These are phyloP conservation scores for Caenorhabditis briggsae DNA, from an alignment of 1,140 invertebrate genomes.

Conservation along the genomic window DNA sequence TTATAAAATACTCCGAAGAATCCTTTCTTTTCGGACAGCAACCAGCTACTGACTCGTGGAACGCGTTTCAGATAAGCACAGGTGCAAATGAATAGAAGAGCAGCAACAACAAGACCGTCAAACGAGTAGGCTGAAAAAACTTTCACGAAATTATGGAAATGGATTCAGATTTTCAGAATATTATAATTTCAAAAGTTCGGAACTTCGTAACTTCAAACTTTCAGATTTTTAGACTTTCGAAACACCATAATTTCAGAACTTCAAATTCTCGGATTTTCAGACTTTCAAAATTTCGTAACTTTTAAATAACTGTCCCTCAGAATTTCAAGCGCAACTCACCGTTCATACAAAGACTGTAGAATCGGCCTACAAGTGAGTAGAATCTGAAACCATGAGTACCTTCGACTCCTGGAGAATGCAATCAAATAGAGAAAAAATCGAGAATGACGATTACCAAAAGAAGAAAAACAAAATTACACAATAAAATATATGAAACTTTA, in stretches of 20 bases:
- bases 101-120: constrained; percentile 61
- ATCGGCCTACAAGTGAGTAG: not conserved
- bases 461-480: not conserved
- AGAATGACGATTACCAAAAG: not conserved
- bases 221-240: no score
- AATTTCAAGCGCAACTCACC: not conserved
- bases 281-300: no score
- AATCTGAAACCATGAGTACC: not conserved
- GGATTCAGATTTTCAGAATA: not conserved
- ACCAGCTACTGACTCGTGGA: constrained; percentile 57
- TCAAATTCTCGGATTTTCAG: no score
- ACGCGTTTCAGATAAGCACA: constrained; percentile 64
- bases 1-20: constrained; percentile 63
- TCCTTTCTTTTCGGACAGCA: constrained; percentile 62
- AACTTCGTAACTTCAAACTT: no score
- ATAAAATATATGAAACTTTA: no score
- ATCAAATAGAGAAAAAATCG: not conserved
- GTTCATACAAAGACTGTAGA: constrained; percentile 57
- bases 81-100: constrained; percentile 59
- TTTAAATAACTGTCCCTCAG: no score
- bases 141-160: not conserved
- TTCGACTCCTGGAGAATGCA: no score
- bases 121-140: constrained; percentile 59
- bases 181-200: no score
- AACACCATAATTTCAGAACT: no score